Evolutionary conservation across 2,113 vertebrate species (phyloP), one percentile per base, ranked within the genome.

Genomic region (Philantomba maxwellii): DNA sequence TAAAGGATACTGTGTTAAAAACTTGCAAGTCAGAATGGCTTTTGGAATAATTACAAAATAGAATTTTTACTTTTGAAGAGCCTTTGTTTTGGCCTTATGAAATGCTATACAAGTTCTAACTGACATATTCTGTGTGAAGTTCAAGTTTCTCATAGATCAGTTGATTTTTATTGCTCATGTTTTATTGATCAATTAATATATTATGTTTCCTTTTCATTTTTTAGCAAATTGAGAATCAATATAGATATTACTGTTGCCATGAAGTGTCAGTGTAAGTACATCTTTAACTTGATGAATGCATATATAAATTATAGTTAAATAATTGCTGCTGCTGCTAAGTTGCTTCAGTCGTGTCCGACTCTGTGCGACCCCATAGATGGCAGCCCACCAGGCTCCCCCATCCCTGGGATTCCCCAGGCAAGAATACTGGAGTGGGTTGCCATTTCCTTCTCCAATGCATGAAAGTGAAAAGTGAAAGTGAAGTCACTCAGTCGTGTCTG

Each of bases 201-300:
- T 57, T 87, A 82, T 78, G 64, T 87, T 96, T 90, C 96, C 95
- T 97, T 96, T 97, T 98, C 97, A 28, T 96, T 81, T 98, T 98
- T 93, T 98, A 99, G 99, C 98, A 99, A 99, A 98, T 98, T 99
- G 98, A 99, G 99, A 98, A 99, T 99, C 97, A 99, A 99, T 97
- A 99, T 99, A 98, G 99, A 99, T 98, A 99, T 99, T 94, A 99
- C 99, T 15, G 99, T 99, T 97, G 99, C 99, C 97, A 99, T 99
- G 99, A 99, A 99, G 94, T 99, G 99, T 98, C 99, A 99, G 0
- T 99, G 99, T 99, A 99, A 99, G 99, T 99, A 98, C 75, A 95
- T 36, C 14, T 28, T 89, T 87, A 77, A 26, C 30, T 43, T 36
- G 11, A 26, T 85, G 28, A 36, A 9, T 66, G 1, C 58, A 0